Percentiles rank a stretch among this genome's conserved stretches.
These are phyloP conservation scores for Premnoplex brunnescens DNA, from an alignment of 2,797 vertebrate genomes.

Conservation along the genomic window DNA sequence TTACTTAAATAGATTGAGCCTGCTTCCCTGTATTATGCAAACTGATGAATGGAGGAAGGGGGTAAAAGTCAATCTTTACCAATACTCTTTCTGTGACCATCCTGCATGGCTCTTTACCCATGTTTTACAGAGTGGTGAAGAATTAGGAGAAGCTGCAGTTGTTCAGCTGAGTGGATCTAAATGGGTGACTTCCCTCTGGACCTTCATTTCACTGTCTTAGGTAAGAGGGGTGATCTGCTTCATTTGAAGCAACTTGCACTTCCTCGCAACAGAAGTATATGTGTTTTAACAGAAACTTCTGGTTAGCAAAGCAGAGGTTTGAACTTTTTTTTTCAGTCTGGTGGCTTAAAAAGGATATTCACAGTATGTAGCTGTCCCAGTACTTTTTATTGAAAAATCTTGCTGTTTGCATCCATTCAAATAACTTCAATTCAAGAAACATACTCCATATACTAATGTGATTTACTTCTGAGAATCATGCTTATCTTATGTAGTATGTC, in stretches of 20 bases:
- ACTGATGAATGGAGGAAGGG: slow-evolving; percentile 37
- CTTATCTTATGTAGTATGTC: background rate
- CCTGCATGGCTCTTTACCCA: slow-evolving; percentile 21
- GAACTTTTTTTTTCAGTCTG: background rate
- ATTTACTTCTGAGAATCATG: background rate
- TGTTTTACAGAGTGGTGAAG: slow-evolving; percentile 56
- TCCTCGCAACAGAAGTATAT: background rate
- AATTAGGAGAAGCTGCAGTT: slow-evolving; percentile 51
- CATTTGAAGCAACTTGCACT: background rate
- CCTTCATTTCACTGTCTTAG: slow-evolving; percentile 27
- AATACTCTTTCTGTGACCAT: background rate
- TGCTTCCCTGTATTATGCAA: slow-evolving; percentile 39
- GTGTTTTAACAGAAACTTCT: background rate
- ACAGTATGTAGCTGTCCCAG: background rate
- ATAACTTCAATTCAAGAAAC: background rate
- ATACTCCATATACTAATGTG: background rate
- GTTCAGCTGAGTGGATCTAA: slow-evolving; percentile 44
- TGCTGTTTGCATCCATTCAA: background rate
- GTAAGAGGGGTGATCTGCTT: slow-evolving; percentile 32
- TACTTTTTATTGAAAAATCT: background rate
- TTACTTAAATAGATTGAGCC: slow-evolving; percentile 44
- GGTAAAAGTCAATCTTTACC: background rate
- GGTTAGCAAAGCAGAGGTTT: background rate
- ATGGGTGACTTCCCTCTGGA: slow-evolving; percentile 51
- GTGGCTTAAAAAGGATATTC: background rate